Evolutionary conservation across 2,888 invertebrate species (phyloP).

Genomic region (Andrena trimmerana): DNA sequence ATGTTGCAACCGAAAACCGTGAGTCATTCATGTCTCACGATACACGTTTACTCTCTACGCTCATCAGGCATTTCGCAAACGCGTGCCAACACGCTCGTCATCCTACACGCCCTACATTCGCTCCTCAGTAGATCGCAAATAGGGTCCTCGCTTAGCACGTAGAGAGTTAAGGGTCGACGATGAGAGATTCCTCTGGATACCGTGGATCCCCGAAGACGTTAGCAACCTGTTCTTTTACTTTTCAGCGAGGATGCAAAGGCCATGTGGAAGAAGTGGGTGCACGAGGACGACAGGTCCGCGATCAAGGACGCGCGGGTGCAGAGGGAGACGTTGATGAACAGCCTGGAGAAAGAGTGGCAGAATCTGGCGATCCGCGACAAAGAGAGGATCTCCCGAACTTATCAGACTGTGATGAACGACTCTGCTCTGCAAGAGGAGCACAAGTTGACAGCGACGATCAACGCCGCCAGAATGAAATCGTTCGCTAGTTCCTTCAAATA

Average conservation of each 20-base stretch:
- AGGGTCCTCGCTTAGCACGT: constrained; percentile 12
- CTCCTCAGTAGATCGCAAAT: constrained; percentile 49
- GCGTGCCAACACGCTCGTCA: constrained; percentile 66
- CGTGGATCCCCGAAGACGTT: not conserved
- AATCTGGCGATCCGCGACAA: constrained; percentile 77
- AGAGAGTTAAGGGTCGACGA: not conserved
- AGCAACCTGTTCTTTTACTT: constrained; percentile 2
- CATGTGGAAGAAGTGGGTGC: constrained; percentile 80
- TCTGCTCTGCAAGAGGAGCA: constrained; percentile 70
- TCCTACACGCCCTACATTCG: constrained; percentile 46
- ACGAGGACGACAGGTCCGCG: constrained; percentile 75
- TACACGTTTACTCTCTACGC: constrained; percentile 33
- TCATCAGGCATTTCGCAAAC: constrained; percentile 48
- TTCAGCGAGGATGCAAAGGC: constrained; percentile 81
- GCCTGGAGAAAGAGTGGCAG: constrained; percentile 81
- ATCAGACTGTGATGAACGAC: constrained; percentile 64
- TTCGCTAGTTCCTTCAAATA: constrained; percentile 17
- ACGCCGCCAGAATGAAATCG: constrained; percentile 22
- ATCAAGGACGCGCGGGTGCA: constrained; percentile 68
- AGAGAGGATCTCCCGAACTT: constrained; percentile 73
- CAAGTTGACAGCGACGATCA: constrained; percentile 32
- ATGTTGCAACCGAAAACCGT: constrained; percentile 70
- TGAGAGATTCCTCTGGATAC: not conserved
- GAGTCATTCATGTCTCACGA: constrained; percentile 69
- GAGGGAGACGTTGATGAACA: constrained; percentile 74